Evolutionary conservation across 1,140 invertebrate species (phyloP).

Genomic region (Drosophila mauritiana): DNA sequence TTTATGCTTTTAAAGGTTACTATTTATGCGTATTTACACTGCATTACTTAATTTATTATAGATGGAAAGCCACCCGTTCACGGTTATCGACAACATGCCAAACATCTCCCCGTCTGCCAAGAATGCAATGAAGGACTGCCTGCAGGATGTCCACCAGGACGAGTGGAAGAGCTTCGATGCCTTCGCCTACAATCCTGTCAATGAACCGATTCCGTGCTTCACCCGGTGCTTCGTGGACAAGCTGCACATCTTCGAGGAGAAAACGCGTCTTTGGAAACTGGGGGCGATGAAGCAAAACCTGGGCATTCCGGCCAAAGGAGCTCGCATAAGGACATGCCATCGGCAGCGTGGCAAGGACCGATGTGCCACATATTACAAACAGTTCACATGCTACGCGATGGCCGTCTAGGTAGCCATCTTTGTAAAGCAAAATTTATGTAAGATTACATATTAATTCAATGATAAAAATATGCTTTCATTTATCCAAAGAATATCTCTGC

Average conservation of each 20-base stretch:
- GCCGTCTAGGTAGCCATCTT: conserved; percentile 18
- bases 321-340: conserved; percentile 32
- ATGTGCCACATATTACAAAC: conserved; percentile 65
- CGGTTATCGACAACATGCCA: conserved; percentile 68
- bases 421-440: neutral
- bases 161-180: conserved; percentile 57
- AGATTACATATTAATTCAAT: neutral
- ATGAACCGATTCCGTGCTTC: conserved; percentile 73
- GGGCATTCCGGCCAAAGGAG: conserved; percentile 52
- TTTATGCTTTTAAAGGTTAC: no score
- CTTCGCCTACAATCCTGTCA: conserved; percentile 51
- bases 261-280: conserved; percentile 62
- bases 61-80: conserved; percentile 74
- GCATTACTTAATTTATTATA: conserved; percentile 13
- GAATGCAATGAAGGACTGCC: conserved; percentile 72
- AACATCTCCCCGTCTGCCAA: conserved; percentile 56
- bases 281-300: conserved; percentile 51
- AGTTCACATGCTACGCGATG: conserved; percentile 71
- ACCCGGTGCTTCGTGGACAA: conserved; percentile 67
- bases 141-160: conserved; percentile 50
- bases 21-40: neutral
- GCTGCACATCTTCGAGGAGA: conserved; percentile 61
- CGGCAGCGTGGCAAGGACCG: conserved; percentile 42
- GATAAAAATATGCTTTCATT: neutral
- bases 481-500: neutral